phyloP scores from a whole-genome alignment of 1,140 invertebrate genomes.

The Heliconius hewitsoni region DNA sequence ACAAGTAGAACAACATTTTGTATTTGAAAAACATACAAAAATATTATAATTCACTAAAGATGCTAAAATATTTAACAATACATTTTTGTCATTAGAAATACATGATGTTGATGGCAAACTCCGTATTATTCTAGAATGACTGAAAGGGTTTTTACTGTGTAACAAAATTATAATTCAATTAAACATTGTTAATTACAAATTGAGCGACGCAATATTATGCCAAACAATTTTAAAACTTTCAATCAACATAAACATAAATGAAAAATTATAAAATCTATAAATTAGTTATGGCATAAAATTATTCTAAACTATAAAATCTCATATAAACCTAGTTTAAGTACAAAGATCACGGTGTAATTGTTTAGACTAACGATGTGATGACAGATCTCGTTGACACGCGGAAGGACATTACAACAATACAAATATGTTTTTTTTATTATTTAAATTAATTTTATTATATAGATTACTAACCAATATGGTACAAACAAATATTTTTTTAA shows the following conservation, averaged over 20 bases:
- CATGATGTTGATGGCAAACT: neutral
- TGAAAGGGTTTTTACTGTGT: neutral
- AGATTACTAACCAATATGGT: neutral
- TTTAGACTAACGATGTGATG: conserved; percentile 53
- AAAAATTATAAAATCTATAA: conserved; percentile 71
- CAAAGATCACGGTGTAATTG: conserved; percentile 62
- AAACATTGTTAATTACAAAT: conserved; percentile 56
- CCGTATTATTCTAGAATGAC: neutral
- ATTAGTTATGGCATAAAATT: conserved; percentile 80
- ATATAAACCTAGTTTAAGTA: conserved; percentile 74
- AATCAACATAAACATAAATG: conserved; percentile 58
- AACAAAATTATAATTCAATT: conserved; percentile 5
- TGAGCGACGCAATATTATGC: conserved; percentile 66
- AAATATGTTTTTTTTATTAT: neutral
- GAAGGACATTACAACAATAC: neutral
- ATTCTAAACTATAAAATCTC: conserved; percentile 71
- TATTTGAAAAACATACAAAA: conserved; percentile 7
- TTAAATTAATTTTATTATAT: neutral
- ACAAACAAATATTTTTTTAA: conserved; percentile 7
- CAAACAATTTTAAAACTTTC: conserved; percentile 51
- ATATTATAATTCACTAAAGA: conserved; percentile 16
- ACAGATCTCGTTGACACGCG: conserved; percentile 45
- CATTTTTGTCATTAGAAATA: conserved; percentile 18
- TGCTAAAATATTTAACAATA: conserved; percentile 30
- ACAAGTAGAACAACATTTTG: neutral